Base-by-base conservation (phyloP, 2,113 vertebrate species). In the Dipodomys spectabilis region DNA sequence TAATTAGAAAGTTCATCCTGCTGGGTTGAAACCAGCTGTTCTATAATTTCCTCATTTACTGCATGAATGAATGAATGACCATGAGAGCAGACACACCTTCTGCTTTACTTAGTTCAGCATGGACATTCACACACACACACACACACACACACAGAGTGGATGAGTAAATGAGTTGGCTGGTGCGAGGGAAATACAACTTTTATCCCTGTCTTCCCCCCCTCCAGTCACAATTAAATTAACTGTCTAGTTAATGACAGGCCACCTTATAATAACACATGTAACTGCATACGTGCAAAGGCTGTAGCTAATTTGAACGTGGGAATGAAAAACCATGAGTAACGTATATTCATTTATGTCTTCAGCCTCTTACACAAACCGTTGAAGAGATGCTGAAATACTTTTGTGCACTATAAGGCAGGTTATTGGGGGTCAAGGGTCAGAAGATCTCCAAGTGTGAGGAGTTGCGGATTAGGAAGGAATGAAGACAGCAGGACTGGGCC, bases 1-100 rank as follows among this genome's bases (percentile, higher is more conserved):
- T 95, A 93, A 93, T 95, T 84, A 90, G 62, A 35, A 94, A 88
- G 30, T 79, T 89, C 83, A 78, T 91, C 90, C 90, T 84, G 75
- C 87, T 92, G 94, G 64, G 72, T 27, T 92, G 60, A 86, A 92
- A 75, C 80, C 71, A 92, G 81, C 71, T 86, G 86, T 73, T 92
- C 86, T 72, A 9, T 39, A 77, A 95, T 92, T 88, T 82, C 32
- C 93, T 92, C 75, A 77, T 92, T 94, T 95, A 84, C 13, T 73
- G 53, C 77, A 95, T 86, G 86, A 94, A 91, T 32, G 88, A 92
- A 35, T 80, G 80, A 90, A 93, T 35, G 75, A 62, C 71, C 57
- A 79, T 16, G 49, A 72, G 72, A 83, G 22, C 32, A 82, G 11
- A 18, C 30, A 53, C 82, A 75, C 53, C 82, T 85, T 57, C 53